Conservation (phyloP, 2,797 vertebrate genomes). For the Erethizon dorsatum region DNA sequence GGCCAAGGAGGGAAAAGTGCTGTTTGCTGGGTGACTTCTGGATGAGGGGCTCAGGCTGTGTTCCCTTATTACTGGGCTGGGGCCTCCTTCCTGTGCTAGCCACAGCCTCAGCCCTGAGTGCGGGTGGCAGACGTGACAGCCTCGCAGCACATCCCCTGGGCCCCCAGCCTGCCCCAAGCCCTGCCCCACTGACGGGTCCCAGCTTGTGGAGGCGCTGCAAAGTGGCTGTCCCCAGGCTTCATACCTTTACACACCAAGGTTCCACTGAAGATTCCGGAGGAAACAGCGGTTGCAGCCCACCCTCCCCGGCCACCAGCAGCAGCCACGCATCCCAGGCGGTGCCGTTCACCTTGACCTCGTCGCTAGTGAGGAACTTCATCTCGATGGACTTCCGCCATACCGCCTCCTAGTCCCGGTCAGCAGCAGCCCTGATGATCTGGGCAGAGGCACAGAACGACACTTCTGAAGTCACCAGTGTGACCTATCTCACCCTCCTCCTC, state of each 20-base stretch:
- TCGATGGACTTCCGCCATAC: constrained; percentile 95
- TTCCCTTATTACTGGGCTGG: background rate
- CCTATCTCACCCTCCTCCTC: background rate
- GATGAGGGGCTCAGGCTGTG: accelerated
- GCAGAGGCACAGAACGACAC: background rate
- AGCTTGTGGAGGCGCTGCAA: too few relatives aligned
- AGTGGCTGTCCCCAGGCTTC: too few relatives aligned
- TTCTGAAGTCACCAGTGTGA: background rate
- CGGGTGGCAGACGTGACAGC: too few relatives aligned
- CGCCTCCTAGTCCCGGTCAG: constrained; percentile 92
- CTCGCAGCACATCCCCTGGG: too few relatives aligned
- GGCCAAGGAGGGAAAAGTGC: background rate
- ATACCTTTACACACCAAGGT: background rate
- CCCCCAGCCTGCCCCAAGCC: too few relatives aligned
- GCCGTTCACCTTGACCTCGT: constrained; percentile 95
- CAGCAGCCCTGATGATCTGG: constrained; percentile 95
- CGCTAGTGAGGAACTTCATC: constrained; percentile 98
- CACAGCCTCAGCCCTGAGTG: too few relatives aligned
- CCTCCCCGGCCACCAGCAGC: background rate
- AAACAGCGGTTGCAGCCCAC: too few relatives aligned
- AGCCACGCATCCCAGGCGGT: too few relatives aligned
- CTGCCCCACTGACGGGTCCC: background rate
- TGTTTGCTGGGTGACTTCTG: background rate
- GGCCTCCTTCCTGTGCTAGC: background rate
- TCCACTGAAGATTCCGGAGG: too few relatives aligned